Base-by-base conservation (phyloP, 2,113 vertebrate genomes). In the Dendrocopos noguchii region DNA sequence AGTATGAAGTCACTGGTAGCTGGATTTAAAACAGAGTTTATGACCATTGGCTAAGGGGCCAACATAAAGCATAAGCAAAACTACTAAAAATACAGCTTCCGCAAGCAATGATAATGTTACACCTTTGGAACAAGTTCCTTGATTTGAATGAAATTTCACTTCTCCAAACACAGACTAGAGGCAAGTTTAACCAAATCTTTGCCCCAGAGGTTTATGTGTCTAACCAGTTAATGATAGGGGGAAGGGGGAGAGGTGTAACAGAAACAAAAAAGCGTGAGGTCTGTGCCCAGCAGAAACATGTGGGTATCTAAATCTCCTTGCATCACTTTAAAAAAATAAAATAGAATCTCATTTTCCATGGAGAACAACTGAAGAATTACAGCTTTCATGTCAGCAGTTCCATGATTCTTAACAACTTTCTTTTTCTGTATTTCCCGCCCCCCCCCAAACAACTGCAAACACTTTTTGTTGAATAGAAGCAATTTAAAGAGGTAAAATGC, bases 21-120 rank as follows among this genome's bases (percentile, higher is more conserved):
- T 78, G 80, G 61, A 88, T 78, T 93, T 96, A 95, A 95, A 95
- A 93, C n/a, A 72, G 65, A 91, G 74, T 95, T 95, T 90, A 95
- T 78, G 83, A 92, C 47, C 74, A 65, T 95, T 96, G 91, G 91
- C 91, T 87, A 86, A 93, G 82, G 57, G 65, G 87, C 79, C 77
- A 85, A 77, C 84, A 89, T 78, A 93, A 95, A 97, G 55, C 85
- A 95, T 65, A 83, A 94, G 80, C 84, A 94, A 93, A 94, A 83
- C 87, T 71, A 91, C 81, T 92, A 94, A 95, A 95, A 95, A 90
- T 61, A 88, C 14, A 74, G 80, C 73, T 94, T 90, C 85, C 55
- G 84, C 1, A 19, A 92, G 74, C 63, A 76, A 78, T 46, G 24
- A 80, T 44, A 36, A 59, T 4, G 25, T 70, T 88, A 91, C 68